Conservation (phyloP, 1,140 invertebrate species). For the Hirudo medicinalis region DNA sequence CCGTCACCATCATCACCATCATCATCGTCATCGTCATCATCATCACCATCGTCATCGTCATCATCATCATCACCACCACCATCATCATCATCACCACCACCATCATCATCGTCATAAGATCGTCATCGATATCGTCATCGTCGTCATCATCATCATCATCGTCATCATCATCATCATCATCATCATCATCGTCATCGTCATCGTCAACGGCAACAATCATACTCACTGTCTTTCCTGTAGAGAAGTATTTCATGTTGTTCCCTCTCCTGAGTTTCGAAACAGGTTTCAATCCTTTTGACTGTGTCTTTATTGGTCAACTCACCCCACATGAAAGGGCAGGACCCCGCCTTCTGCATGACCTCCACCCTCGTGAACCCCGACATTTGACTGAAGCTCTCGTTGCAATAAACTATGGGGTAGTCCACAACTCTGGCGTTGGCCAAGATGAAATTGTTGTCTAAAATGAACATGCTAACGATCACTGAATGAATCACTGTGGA, state of each 20-base stretch:
- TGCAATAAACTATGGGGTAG: slow-evolving; percentile 99
- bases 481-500: too few species aligned
- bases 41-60: too few species aligned
- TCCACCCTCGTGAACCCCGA: slow-evolving; percentile 69
- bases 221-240: slow-evolving; percentile 73
- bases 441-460: slow-evolving; percentile 18
- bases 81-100: neutral
- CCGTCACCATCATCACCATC: too few species aligned
- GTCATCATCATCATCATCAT: neutral
- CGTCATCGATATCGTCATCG: neutral
- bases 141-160: slow-evolving; percentile 4
- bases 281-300: slow-evolving; percentile 76
- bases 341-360: slow-evolving; percentile 48
- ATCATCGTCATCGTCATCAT: too few species aligned
- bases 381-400: slow-evolving; percentile 98
- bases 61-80: neutral
- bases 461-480: too few species aligned
- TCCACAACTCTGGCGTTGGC: slow-evolving; percentile 96
- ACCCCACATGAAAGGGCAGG: slow-evolving; percentile 97
- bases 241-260: slow-evolving; percentile 85
- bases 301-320: slow-evolving; percentile 91
- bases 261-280: slow-evolving; percentile 82
- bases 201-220: neutral
- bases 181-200: neutral
- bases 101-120: neutral